A percentile compares a stretch with the other conserved stretches of the same genome.
Evolutionary conservation across 2,888 invertebrate species (phyloP).

Genomic region (Mesorhabditis belari): DNA sequence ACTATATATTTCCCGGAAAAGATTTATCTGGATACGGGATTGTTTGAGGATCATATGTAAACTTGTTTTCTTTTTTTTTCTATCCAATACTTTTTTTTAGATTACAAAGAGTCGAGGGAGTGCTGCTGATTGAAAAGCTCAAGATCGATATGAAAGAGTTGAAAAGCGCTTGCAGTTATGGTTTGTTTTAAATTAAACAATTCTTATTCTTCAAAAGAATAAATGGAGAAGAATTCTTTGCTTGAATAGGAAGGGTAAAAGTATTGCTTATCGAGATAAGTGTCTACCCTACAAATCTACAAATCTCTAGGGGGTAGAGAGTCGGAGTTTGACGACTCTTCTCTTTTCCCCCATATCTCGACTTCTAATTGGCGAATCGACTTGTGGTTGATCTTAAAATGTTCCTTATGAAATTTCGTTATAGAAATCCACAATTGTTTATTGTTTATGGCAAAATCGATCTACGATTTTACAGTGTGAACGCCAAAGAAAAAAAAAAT

Average conservation of each 20-base stretch:
- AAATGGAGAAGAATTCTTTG: neutral
- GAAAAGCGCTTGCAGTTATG: slow-evolving; percentile 31
- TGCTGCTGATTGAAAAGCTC: slow-evolving; percentile 40
- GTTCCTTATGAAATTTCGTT: no score
- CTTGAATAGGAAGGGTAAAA: neutral
- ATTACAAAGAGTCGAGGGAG: slow-evolving; percentile 37
- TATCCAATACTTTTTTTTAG: slow-evolving; percentile 11
- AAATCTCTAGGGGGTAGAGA: no score
- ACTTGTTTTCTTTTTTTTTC: neutral
- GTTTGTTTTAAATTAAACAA: slow-evolving; percentile 3
- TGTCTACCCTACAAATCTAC: no score
- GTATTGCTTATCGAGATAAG: no score
- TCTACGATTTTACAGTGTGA: no score
- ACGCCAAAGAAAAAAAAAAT: no score
- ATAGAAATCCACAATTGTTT: no score
- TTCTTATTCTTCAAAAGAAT: neutral
- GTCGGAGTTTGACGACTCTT: no score
- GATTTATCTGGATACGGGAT: neutral
- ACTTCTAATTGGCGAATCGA: no score
- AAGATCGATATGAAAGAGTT: slow-evolving; percentile 31
- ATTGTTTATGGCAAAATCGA: no score
- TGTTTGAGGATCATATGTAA: neutral
- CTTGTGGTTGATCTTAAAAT: no score
- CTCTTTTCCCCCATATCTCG: no score
- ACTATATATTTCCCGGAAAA: slow-evolving; percentile 8